These are phyloP conservation scores for Drosophila acutilabella DNA, from an alignment of 2,888 invertebrate species.

Conservation along the genomic window DNA sequence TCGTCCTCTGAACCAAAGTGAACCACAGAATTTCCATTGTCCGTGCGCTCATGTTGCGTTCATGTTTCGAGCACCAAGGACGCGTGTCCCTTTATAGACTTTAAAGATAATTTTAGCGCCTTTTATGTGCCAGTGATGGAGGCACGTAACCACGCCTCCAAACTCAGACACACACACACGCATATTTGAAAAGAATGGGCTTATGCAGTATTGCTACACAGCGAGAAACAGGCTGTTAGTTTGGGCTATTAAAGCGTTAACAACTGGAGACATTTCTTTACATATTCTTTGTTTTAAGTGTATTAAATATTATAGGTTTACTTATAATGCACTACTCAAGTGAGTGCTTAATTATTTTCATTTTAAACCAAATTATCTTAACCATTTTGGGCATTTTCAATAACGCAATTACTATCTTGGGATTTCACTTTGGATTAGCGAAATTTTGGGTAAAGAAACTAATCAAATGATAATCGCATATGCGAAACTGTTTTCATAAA, in stretches of 20 bases:
- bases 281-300: too few relatives aligned
- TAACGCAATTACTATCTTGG: constrained; percentile 1
- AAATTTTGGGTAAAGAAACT: constrained; percentile 9
- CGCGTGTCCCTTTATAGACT: constrained; percentile 48
- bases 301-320: too few relatives aligned
- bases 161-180: too few relatives aligned
- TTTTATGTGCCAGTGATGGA: constrained; percentile 25
- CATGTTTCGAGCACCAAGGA: constrained; percentile 46
- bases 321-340: too few relatives aligned
- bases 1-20: constrained; percentile 27
- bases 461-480: constrained; percentile 22
- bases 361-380: background rate
- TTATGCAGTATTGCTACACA: too few relatives aligned
- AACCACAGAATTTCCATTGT: constrained; percentile 22
- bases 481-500: constrained; percentile 54
- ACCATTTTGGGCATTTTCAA: background rate
- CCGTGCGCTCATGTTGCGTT: constrained; percentile 21
- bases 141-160: too few relatives aligned
- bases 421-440: constrained; percentile 23
- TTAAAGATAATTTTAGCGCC: constrained; percentile 64
- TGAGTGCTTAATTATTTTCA: background rate
- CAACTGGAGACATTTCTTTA: too few relatives aligned
- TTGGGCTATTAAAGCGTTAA: too few relatives aligned
- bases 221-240: too few relatives aligned
- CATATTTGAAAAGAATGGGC: too few relatives aligned